Conservation (phyloP, 2,888 invertebrate genomes). For the Lepidonotus clava region DNA sequence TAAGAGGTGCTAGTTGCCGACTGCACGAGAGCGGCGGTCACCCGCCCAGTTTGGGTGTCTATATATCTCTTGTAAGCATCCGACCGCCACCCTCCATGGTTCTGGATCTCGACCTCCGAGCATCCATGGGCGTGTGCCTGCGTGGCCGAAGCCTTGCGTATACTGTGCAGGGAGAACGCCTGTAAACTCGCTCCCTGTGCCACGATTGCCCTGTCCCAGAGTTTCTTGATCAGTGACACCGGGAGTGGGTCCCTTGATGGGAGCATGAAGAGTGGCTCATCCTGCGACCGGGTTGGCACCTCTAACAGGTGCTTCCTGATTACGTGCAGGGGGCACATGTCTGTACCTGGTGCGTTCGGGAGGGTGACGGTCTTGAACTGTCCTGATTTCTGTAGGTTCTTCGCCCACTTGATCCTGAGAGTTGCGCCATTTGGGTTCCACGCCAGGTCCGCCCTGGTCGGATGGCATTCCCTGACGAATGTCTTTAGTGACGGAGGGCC, state of each 20-base stretch:
- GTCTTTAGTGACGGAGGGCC: not conserved
- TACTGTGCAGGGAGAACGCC: not conserved
- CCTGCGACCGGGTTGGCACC: not conserved
- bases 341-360: not conserved
- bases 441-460: not conserved
- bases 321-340: not conserved
- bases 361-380: not conserved
- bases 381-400: no score
- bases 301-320: not conserved
- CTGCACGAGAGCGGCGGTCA: no score
- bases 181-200: not conserved
- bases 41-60: no score
- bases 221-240: not conserved
- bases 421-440: not conserved
- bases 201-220: not conserved
- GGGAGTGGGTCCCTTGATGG: not conserved
- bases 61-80: no score
- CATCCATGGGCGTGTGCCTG: no score
- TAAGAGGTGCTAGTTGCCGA: no score
- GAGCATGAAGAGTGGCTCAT: not conserved
- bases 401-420: not conserved
- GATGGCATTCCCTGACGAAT: not conserved
- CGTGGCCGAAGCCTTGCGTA: no score
- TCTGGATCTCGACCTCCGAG: no score
- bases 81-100: no score